Evolutionary conservation across 2,888 invertebrate genomes (phyloP).

Genomic region (Monopis laevigella): DNA sequence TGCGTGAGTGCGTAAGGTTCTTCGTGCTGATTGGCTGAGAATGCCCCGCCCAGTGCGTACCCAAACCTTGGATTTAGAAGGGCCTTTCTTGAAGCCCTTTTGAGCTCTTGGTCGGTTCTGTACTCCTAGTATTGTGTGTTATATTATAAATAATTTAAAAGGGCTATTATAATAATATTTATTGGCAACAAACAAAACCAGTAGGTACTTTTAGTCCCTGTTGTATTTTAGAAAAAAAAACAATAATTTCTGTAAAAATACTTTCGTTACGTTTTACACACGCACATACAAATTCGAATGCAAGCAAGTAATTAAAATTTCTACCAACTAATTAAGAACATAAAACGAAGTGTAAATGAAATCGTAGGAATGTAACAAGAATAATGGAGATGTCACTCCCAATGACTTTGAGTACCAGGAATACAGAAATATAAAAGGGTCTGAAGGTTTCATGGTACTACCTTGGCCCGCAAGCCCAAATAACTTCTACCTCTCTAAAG

Average conservation of each 20-base stretch:
- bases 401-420: constrained; percentile 66
- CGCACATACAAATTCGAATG: no score
- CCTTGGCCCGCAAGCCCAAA: no score
- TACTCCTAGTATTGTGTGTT: constrained; percentile 57
- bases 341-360: constrained; percentile 50
- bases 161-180: constrained; percentile 45
- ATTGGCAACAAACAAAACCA: constrained; percentile 27
- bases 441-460: no score
- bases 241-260: no score
- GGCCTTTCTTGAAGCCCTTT: constrained; percentile 55
- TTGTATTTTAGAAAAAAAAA: no score
- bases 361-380: constrained; percentile 49
- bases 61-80: constrained; percentile 48
- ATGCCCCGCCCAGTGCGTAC: constrained; percentile 61
- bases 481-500: no score
- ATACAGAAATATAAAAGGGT: no score
- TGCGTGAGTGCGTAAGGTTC: constrained; percentile 56
- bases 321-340: constrained; percentile 15
- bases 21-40: constrained; percentile 43
- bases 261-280: no score
- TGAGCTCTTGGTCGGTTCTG: constrained; percentile 44
- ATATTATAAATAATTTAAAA: constrained; percentile 69
- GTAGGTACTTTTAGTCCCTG: no score
- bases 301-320: constrained; percentile 43
- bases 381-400: constrained; percentile 69